Percentiles rank a stretch among this genome's conserved stretches.
Evolutionary conservation across 53 echinoderm and acorn worm genomes (phyloP).

Genomic region (Luidia sarsii): DNA sequence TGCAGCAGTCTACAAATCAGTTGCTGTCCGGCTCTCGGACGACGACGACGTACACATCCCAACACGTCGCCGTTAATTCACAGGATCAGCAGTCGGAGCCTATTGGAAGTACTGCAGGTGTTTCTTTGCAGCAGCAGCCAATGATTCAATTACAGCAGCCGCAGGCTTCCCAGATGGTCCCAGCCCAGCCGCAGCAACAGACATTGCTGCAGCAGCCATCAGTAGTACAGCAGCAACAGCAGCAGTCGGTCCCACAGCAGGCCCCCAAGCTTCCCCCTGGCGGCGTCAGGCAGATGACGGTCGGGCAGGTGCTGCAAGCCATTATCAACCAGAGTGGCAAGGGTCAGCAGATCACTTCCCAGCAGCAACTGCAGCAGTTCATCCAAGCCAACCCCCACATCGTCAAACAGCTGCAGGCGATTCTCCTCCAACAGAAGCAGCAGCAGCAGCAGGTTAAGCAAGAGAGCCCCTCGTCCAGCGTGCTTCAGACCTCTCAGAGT

Average conservation of each 20-base stretch:
- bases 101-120: too few species aligned
- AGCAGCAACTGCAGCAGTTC: slow-evolving; percentile 49
- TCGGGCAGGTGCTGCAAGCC: slow-evolving; percentile 40
- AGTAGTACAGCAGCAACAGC: slow-evolving; percentile 38
- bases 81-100: slow-evolving; percentile 30
- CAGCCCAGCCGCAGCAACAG: slow-evolving; percentile 15
- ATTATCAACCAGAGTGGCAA: slow-evolving; percentile 42
- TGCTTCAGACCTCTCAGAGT: background rate
- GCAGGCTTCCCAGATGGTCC: background rate
- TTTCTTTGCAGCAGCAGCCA: background rate
- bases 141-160: slow-evolving; percentile 23
- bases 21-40: slow-evolving; percentile 15
- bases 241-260: slow-evolving; percentile 11
- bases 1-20: slow-evolving; percentile 23
- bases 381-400: slow-evolving; percentile 46
- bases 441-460: slow-evolving; percentile 26
- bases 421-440: slow-evolving; percentile 30
- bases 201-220: slow-evolving; percentile 16
- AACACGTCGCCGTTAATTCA: slow-evolving; percentile 10
- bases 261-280: slow-evolving; percentile 19
- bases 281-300: slow-evolving; percentile 22
- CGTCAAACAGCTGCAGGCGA: slow-evolving; percentile 9
- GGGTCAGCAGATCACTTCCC: slow-evolving; percentile 37
- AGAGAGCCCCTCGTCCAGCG: background rate
- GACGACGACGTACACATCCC: slow-evolving; percentile 12